Evolutionary conservation across 2,888 invertebrate species (phyloP).

Genomic region (Vandiemenella viatica): DNA sequence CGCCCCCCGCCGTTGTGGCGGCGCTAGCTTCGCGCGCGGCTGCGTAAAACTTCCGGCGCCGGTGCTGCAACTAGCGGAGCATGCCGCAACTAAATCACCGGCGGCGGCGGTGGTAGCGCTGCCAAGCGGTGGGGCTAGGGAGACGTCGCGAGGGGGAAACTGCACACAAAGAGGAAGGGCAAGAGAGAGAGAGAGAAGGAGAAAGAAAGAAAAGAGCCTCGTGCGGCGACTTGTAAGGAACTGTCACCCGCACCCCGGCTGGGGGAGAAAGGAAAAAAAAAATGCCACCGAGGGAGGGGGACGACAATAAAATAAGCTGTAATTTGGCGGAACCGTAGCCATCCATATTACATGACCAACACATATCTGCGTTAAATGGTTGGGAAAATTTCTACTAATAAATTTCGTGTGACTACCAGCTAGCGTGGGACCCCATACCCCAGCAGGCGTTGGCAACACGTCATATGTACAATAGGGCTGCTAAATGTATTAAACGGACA

Average conservation of each 20-base stretch:
- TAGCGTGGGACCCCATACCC: too few relatives aligned
- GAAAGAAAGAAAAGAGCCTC: neutral
- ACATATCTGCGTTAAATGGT: conserved; percentile 14
- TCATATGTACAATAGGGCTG: too few relatives aligned
- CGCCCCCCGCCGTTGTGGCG: too few relatives aligned
- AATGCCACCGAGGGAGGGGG: too few relatives aligned
- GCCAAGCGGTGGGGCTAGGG: too few relatives aligned
- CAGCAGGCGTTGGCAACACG: too few relatives aligned
- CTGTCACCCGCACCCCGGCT: neutral
- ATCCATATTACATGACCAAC: conserved; percentile 12
- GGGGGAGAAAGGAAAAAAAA: too few relatives aligned
- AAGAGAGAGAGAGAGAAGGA: too few relatives aligned
- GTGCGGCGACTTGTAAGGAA: neutral
- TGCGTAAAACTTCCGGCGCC: neutral
- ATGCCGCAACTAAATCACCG: neutral
- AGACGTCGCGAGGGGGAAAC: too few relatives aligned
- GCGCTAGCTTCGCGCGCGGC: neutral
- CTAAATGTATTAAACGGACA: too few relatives aligned
- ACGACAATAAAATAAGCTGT: conserved; percentile 30
- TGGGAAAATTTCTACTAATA: conserved; percentile 16
- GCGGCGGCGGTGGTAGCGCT: too few relatives aligned
- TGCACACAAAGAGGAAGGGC: too few relatives aligned
- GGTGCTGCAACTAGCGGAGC: neutral
- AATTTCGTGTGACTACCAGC: conserved; percentile 11
- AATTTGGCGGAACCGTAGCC: conserved; percentile 25